These are phyloP conservation scores for Catocala fraxini DNA, from an alignment of 2,888 invertebrate genomes.

Conservation along the genomic window DNA sequence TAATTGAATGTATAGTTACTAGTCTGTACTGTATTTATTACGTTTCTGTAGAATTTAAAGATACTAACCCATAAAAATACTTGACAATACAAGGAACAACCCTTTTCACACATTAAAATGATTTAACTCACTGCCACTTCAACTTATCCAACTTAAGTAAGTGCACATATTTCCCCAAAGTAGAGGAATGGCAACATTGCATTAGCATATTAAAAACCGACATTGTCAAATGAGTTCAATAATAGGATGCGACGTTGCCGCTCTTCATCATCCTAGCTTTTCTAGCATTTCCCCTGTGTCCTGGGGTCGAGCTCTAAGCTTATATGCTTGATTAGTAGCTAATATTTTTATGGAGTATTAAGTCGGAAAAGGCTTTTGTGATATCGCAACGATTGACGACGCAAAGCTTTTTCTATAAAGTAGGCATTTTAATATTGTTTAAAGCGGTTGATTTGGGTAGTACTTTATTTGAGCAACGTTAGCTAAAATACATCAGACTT, in stretches of 20 bases:
- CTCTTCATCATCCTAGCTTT: conserved; percentile 19
- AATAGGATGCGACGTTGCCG: conserved; percentile 23
- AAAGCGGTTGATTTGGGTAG: too few relatives aligned
- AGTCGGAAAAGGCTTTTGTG: neutral
- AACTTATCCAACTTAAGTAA: conserved; percentile 12
- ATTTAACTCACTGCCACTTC: conserved; percentile 14
- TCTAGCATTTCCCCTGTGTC: conserved; percentile 18
- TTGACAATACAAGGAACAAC: conserved; percentile 8
- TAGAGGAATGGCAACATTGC: conserved; percentile 16
- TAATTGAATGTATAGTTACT: too few relatives aligned
- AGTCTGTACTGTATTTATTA: too few relatives aligned
- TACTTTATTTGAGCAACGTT: too few relatives aligned
- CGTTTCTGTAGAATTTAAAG: too few relatives aligned
- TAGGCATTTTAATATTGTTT: too few relatives aligned
- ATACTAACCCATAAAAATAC: neutral
- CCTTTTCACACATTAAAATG: conserved; percentile 4
- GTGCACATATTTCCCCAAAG: conserved; percentile 18
- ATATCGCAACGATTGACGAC: too few relatives aligned
- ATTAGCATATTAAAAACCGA: conserved; percentile 30
- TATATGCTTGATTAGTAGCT: neutral
- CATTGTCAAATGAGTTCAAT: conserved; percentile 29
- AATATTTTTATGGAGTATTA: neutral
- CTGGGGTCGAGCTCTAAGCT: neutral
- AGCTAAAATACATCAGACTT: too few relatives aligned
- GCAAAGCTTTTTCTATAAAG: too few relatives aligned